These are phyloP conservation scores for Eulemur albifrons DNA, from an alignment of 2,797 vertebrate species.

Conservation along the genomic window DNA sequence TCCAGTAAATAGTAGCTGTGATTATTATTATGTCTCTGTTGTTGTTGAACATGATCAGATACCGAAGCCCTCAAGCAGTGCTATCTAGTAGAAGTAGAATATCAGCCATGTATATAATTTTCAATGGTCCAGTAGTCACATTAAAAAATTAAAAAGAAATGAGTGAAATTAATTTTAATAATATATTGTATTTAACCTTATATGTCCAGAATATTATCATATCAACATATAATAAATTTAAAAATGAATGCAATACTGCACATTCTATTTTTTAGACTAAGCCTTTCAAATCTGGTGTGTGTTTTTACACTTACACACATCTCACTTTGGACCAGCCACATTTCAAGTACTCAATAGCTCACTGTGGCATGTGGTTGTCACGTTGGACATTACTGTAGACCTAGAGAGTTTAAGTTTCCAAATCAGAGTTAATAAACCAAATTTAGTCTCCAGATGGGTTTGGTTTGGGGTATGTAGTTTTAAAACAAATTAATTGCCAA, in stretches of 20 bases:
- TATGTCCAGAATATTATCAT: neutral
- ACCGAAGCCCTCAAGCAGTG: no score
- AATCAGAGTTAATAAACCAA: neutral
- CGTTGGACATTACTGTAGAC: neutral
- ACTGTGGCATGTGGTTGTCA: rapidly evolving
- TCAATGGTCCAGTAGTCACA: neutral
- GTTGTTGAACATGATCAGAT: neutral
- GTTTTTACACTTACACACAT: rapidly evolving
- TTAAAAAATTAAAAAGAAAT: neutral
- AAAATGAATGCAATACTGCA: neutral
- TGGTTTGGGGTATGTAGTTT: neutral
- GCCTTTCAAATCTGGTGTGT: neutral
- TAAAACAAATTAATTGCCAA: neutral
- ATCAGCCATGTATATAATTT: neutral
- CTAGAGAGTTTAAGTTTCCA: neutral
- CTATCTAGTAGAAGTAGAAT: neutral
- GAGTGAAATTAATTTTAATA: conserved; percentile 4
- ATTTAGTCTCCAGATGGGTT: neutral
- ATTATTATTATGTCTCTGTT: neutral
- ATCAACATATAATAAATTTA: neutral
- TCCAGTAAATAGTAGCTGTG: neutral
- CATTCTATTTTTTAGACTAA: neutral
- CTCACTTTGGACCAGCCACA: neutral
- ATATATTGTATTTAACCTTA: neutral
- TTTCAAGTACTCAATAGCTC: neutral